These are phyloP conservation scores for Mythimna loreyi DNA, from an alignment of 2,888 invertebrate species.

Conservation along the genomic window DNA sequence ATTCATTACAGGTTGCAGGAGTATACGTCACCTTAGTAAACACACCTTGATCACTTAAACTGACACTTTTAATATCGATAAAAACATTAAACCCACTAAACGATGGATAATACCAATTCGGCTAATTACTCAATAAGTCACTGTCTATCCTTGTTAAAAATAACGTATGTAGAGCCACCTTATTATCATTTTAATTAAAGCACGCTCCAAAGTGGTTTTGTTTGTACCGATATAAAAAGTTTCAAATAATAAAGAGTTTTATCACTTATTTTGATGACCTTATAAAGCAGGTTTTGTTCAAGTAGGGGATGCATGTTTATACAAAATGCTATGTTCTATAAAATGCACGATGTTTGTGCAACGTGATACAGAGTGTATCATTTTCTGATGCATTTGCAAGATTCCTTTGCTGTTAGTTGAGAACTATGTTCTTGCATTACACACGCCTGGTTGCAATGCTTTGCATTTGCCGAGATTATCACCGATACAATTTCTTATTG, in stretches of 20 bases:
- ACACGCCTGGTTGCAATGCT: slow-evolving; percentile 90
- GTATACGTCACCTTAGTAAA: slow-evolving; percentile 75
- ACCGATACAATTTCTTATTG: slow-evolving; percentile 72
- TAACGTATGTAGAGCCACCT: slow-evolving; percentile 11
- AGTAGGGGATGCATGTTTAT: slow-evolving; percentile 73
- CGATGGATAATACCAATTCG: slow-evolving; percentile 33
- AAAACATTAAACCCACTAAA: slow-evolving; percentile 52
- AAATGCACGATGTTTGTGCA: slow-evolving; percentile 82
- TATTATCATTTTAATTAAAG: slow-evolving; percentile 56
- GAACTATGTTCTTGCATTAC: slow-evolving; percentile 74
- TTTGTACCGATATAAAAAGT: slow-evolving; percentile 60
- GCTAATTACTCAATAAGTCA: slow-evolving; percentile 52
- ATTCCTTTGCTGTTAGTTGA: slow-evolving; percentile 75
- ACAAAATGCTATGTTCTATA: slow-evolving; percentile 71
- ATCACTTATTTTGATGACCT: slow-evolving; percentile 56
- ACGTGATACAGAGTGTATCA: slow-evolving; percentile 67
- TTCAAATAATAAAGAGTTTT: slow-evolving; percentile 51
- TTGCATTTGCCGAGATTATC: slow-evolving; percentile 86
- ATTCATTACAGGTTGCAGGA: slow-evolving; percentile 86
- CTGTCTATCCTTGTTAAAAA: slow-evolving; percentile 24
- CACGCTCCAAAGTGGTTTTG: slow-evolving; percentile 54
- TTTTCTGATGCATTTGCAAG: slow-evolving; percentile 73
- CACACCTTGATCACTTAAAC: slow-evolving; percentile 65
- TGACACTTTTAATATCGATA: slow-evolving; percentile 65
- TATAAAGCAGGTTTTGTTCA: slow-evolving; percentile 48